Evolutionary conservation across 2,797 vertebrate genomes (phyloP).

Genomic region (Fistularia commersonii): DNA sequence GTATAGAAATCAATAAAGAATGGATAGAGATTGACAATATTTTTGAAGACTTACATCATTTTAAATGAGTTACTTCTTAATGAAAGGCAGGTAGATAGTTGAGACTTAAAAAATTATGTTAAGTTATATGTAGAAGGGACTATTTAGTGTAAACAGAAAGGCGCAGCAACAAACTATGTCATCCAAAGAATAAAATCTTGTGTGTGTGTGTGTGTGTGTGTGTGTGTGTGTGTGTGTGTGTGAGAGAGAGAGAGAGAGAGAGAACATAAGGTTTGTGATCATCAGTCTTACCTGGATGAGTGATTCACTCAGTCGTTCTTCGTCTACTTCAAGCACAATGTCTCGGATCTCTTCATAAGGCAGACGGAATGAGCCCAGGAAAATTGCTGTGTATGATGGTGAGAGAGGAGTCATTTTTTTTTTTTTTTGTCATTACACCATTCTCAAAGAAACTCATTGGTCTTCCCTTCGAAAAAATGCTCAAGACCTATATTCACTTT

Average conservation of each 20-base stretch:
- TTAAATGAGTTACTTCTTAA: too few relatives aligned
- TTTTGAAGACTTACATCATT: too few relatives aligned
- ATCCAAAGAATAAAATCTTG: background rate
- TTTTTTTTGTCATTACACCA: background rate
- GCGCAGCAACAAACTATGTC: too few relatives aligned
- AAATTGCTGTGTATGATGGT: constrained; percentile 88
- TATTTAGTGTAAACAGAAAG: too few relatives aligned
- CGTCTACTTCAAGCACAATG: constrained; percentile 91
- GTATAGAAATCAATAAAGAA: too few relatives aligned
- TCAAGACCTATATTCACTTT: too few relatives aligned
- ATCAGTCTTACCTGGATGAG: constrained; percentile 90
- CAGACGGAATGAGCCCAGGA: constrained; percentile 96
- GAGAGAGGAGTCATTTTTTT: constrained; percentile 19
- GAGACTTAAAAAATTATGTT: too few relatives aligned
- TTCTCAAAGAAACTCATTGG: background rate
- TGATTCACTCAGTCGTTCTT: constrained; percentile 90
- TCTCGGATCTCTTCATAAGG: constrained; percentile 96
- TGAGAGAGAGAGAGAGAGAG: background rate
- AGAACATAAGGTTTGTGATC: constrained; percentile 22
- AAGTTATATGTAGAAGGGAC: too few relatives aligned
- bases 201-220: constrained; percentile 1
- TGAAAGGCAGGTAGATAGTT: too few relatives aligned
- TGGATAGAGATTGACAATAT: too few relatives aligned
- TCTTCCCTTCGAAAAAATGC: too few relatives aligned
- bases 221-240: background rate